Evolutionary conservation across 2,797 vertebrate genomes (phyloP).

Genomic region (Takifugu rubripes): DNA sequence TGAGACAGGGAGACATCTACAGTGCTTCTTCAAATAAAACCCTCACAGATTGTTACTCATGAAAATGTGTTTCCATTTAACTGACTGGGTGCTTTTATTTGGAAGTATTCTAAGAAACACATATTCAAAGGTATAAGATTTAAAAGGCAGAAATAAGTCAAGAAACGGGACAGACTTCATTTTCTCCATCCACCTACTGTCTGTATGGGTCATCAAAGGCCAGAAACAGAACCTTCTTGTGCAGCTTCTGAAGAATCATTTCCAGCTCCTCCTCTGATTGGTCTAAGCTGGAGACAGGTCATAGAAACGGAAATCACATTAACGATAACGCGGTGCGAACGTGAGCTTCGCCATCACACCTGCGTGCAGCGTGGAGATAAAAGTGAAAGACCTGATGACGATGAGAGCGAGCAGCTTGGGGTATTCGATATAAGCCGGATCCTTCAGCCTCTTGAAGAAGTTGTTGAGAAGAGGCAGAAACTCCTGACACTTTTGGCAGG

Average conservation of each 20-base stretch:
- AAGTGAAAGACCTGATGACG: constrained; percentile 59
- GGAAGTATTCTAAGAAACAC: neutral
- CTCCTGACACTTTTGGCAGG: constrained; percentile 67
- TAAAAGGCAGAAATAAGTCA: neutral
- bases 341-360: neutral
- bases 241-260: constrained; percentile 80
- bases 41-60: neutral
- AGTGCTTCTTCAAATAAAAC: neutral
- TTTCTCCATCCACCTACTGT: constrained; percentile 65
- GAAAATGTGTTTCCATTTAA: too few species aligned
- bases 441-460: constrained; percentile 80
- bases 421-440: constrained; percentile 80
- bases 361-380: constrained; percentile 1
- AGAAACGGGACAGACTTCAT: neutral
- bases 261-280: constrained; percentile 78
- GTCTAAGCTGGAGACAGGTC: constrained; percentile 69
- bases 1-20: constrained; percentile 38
- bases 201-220: constrained; percentile 81
- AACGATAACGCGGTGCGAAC: constrained; percentile 4
- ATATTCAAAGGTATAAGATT: neutral
- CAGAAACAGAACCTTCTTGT: constrained; percentile 82
- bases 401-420: constrained; percentile 74
- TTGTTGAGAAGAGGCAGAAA: constrained; percentile 76
- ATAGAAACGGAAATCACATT: constrained; percentile 13
- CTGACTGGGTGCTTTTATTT: too few species aligned